Conservation (phyloP, 1,140 invertebrate genomes). For the silkworm (Bombyx mori) region ASM3026992v2 NC_085128.1:5799501-5800000, state of each 20-base stretch:
- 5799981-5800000: too few species aligned
- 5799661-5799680: not conserved
- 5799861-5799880: too few species aligned
- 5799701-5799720: not conserved
- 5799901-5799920: too few species aligned
- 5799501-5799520: not conserved
- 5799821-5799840: too few species aligned
- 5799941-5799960: too few species aligned
- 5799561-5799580: constrained; percentile 74
- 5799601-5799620: constrained; percentile 50
- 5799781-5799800: not conserved
- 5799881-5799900: too few species aligned
- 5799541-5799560: constrained; percentile 69
- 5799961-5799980: too few species aligned
- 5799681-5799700: not conserved
- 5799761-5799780: not conserved
- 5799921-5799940: too few species aligned
- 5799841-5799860: too few species aligned
- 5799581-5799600: constrained; percentile 41
- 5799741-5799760: not conserved
- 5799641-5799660: constrained; percentile 3
- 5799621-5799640: constrained; percentile 34
- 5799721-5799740: not conserved
- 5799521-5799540: constrained; percentile 73
- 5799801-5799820: too few species aligned